These are phyloP conservation scores for Ormyrus thymus DNA, from an alignment of 2,888 invertebrate genomes.

Conservation along the genomic window DNA sequence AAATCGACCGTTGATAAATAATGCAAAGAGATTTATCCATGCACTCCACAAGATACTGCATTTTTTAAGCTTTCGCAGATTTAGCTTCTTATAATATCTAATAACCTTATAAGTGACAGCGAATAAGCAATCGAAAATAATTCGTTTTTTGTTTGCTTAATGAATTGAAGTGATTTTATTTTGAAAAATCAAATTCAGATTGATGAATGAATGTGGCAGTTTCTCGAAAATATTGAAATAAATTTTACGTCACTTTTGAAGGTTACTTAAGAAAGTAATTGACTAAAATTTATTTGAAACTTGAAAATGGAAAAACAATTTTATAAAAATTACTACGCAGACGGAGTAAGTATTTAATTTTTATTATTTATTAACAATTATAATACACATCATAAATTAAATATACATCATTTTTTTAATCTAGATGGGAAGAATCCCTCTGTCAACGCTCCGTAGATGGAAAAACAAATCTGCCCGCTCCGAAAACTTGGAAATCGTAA, in stretches of 20 bases:
- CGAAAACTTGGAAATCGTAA: too few relatives aligned
- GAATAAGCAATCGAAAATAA: too few relatives aligned
- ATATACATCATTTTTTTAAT: too few relatives aligned
- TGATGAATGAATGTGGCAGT: neutral
- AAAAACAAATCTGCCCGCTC: too few relatives aligned
- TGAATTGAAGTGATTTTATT: neutral
- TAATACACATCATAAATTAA: too few relatives aligned
- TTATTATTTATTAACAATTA: too few relatives aligned
- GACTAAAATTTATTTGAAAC: neutral
- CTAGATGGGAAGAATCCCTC: too few relatives aligned
- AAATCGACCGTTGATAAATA: neutral
- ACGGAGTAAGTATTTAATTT: neutral
- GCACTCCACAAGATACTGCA: neutral
- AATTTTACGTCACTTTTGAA: neutral
- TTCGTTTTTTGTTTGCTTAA: neutral
- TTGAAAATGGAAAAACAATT: neutral
- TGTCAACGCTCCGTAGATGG: too few relatives aligned
- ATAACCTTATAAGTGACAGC: neutral
- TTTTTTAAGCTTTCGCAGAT: neutral
- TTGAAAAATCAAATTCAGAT: neutral
- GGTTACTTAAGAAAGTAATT: neutral
- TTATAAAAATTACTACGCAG: conserved; percentile 2
- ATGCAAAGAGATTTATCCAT: neutral
- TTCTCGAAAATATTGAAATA: neutral
- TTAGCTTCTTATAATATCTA: neutral